A percentile compares a stretch with the other conserved stretches of the same genome.
These are phyloP conservation scores for Panagrolaimus sp. DNA, from an alignment of 1,140 invertebrate species.

Conservation along the genomic window DNA sequence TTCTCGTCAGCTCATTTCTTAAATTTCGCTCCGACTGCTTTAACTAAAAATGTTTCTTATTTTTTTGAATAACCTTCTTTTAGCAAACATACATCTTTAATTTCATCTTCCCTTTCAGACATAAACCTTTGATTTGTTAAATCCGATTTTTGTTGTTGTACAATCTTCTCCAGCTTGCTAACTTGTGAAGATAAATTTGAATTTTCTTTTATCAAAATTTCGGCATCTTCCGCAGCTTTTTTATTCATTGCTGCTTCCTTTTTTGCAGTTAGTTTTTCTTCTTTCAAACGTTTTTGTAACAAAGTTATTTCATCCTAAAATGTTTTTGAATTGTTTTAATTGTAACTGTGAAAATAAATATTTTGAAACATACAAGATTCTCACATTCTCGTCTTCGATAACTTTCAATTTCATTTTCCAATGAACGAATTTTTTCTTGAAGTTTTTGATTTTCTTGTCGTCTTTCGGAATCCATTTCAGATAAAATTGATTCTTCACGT, in stretches of 20 bases:
- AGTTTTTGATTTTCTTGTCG: conserved; percentile 25
- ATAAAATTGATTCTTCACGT: conserved; percentile 26
- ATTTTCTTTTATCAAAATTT: conserved; percentile 27
- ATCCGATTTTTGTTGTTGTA: conserved; percentile 29
- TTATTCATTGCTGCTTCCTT: conserved; percentile 20
- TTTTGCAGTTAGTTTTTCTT: conserved; percentile 24
- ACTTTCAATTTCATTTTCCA: conserved; percentile 17
- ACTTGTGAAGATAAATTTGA: conserved; percentile 21
- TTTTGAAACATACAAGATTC: conserved; percentile 5
- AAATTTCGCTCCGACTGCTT: background rate
- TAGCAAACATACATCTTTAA: too few relatives aligned
- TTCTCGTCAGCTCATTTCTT: conserved; percentile 24
- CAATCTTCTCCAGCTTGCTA: conserved; percentile 16
- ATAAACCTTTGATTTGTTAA: conserved; percentile 12
- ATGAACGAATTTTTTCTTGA: conserved; percentile 9
- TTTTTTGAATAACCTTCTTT: too few relatives aligned
- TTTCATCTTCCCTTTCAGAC: background rate
- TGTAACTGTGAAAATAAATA: background rate
- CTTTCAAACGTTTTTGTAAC: conserved; percentile 25
- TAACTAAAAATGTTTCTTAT: too few relatives aligned
- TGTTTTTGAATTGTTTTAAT: background rate
- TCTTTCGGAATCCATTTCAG: conserved; percentile 25
- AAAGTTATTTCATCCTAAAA: conserved; percentile 29
- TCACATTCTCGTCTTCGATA: conserved; percentile 7
- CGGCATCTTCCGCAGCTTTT: conserved; percentile 28